Percentiles rank a stretch among this genome's conserved stretches.
These are phyloP conservation scores for Planiliza haematocheilus DNA, from an alignment of 2,113 vertebrate genomes.

Conservation along the genomic window DNA sequence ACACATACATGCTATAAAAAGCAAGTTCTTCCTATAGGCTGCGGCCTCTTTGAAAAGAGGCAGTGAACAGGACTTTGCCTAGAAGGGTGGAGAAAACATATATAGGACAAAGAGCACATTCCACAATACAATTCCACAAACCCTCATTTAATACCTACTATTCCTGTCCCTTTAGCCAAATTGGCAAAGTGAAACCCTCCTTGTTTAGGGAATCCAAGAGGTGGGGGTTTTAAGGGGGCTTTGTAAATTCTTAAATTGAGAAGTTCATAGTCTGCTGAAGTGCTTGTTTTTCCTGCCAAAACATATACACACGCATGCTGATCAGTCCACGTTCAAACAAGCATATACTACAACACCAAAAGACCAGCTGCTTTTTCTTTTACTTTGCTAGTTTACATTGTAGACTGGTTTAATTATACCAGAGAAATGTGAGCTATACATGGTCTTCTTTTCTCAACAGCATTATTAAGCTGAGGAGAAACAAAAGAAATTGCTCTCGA, in stretches of 20 bases:
- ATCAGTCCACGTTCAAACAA: too few relatives aligned
- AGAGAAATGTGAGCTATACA: background rate
- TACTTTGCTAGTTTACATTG: too few relatives aligned
- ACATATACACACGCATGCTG: background rate
- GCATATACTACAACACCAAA: too few relatives aligned
- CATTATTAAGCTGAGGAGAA: too few relatives aligned
- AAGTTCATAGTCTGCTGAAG: slow-evolving; percentile 56
- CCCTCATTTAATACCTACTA: slow-evolving; percentile 81
- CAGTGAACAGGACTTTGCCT: slow-evolving; percentile 30
- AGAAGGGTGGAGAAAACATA: slow-evolving; percentile 64
- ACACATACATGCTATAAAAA: background rate
- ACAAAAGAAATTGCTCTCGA: too few relatives aligned
- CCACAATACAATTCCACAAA: slow-evolving; percentile 79
- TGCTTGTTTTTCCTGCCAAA: background rate
- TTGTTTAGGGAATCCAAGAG: slow-evolving; percentile 45
- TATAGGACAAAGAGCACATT: slow-evolving; percentile 81
- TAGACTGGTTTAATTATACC: too few relatives aligned
- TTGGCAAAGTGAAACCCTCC: slow-evolving; percentile 77
- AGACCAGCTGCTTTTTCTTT: too few relatives aligned
- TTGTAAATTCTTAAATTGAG: slow-evolving; percentile 70
- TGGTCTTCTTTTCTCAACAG: background rate
- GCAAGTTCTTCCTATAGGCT: slow-evolving; percentile 11
- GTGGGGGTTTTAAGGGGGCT: slow-evolving; percentile 43
- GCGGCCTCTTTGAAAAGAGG: slow-evolving; percentile 11
- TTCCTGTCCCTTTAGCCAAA: slow-evolving; percentile 79